Percentiles rank a stretch among this genome's conserved stretches.
Conservation (phyloP, 2,113 vertebrate species). For the Puntigrus tetrazona region DNA sequence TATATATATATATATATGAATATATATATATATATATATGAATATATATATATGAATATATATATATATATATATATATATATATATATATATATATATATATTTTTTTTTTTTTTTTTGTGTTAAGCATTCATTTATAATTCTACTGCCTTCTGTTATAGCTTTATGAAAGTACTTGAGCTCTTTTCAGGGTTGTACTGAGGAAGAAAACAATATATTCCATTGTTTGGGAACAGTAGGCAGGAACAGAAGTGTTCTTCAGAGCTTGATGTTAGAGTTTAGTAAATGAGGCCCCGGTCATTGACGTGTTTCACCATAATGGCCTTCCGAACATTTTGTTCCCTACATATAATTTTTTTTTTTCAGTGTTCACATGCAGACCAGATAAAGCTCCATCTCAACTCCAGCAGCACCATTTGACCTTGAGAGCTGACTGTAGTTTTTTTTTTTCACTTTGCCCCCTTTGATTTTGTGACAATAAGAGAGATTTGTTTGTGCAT, state of each 20-base stretch:
- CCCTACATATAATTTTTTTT: background rate
- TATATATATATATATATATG: too few species aligned
- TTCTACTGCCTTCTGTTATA: background rate
- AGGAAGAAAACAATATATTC: background rate
- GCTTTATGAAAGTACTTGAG: background rate
- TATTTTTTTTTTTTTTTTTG: too few species aligned
- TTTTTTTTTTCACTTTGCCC: background rate
- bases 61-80: too few species aligned
- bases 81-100: too few species aligned
- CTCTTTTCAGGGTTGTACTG: background rate
- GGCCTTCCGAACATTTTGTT: slow-evolving; percentile 8
- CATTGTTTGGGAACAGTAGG: background rate
- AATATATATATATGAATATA: too few species aligned
- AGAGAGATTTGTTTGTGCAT: background rate
- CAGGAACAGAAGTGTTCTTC: background rate
- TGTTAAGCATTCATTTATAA: too few species aligned
- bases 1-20: too few species aligned
- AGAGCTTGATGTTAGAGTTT: background rate
- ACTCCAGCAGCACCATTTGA: slow-evolving; percentile 1
- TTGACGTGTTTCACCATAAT: background rate
- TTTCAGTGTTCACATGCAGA: background rate
- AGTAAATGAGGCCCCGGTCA: slow-evolving; percentile 13
- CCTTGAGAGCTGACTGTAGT: background rate
- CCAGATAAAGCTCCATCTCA: background rate
- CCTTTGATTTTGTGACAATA: background rate